Evolutionary conservation across 2,797 vertebrate species (phyloP).

Genomic region (Chanos chanos): DNA sequence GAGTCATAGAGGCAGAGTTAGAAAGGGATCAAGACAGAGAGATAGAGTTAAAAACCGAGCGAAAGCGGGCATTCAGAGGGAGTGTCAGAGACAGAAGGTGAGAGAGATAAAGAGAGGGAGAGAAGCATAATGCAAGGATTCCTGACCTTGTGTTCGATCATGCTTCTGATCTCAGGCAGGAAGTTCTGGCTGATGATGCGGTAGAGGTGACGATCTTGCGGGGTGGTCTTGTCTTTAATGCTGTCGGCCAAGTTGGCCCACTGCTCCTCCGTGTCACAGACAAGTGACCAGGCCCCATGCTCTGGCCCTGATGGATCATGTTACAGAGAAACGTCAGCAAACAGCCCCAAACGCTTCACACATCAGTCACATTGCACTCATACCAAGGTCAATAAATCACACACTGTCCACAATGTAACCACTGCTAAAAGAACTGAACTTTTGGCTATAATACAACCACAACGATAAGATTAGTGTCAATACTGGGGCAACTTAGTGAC

Average conservation of each 20-base stretch:
- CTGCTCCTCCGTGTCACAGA: constrained; percentile 92
- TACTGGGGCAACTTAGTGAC: too few species aligned
- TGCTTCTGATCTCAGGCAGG: constrained; percentile 95
- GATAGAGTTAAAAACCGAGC: too few species aligned
- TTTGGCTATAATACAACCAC: too few species aligned
- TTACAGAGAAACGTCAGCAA: not conserved
- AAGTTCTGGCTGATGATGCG: constrained; percentile 96
- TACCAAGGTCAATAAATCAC: too few species aligned
- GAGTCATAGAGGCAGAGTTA: too few species aligned
- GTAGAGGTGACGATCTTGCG: constrained; percentile 91
- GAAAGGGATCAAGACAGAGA: too few species aligned
- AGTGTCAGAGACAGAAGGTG: too few species aligned
- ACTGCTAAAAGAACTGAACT: too few species aligned
- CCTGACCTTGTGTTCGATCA: constrained; percentile 95
- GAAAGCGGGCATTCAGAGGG: too few species aligned
- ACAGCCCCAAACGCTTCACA: not conserved
- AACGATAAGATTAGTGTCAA: too few species aligned
- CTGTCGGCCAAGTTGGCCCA: constrained; percentile 90
- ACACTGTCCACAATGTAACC: too few species aligned
- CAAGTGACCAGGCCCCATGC: constrained; percentile 83
- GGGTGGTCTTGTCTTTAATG: constrained; percentile 88
- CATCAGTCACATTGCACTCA: not conserved
- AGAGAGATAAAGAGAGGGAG: not conserved
- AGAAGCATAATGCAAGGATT: too few species aligned
- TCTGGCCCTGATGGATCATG: constrained; percentile 48